phyloP scores from a whole-genome alignment of 2,888 invertebrate species.

The Biston stratarius region DNA sequence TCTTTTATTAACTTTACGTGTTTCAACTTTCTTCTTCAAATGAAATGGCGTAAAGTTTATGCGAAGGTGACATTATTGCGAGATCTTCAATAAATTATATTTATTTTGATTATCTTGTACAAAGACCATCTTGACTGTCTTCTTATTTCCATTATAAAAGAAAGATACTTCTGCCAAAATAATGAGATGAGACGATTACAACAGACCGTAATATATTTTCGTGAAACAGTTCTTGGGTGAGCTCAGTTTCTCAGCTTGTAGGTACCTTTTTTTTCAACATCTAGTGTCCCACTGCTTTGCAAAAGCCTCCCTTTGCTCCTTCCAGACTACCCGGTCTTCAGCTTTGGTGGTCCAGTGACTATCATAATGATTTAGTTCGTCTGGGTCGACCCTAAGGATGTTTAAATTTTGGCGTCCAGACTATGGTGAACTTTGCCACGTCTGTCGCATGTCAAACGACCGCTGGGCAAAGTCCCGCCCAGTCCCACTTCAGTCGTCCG shows the following conservation, averaged over 20 bases:
- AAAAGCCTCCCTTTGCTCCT: too few relatives aligned
- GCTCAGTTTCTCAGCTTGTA: not conserved
- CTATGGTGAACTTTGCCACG: too few relatives aligned
- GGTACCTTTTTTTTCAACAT: too few relatives aligned
- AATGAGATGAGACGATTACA: not conserved
- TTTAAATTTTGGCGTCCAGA: too few relatives aligned
- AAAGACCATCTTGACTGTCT: conserved; percentile 1
- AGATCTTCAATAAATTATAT: conserved; percentile 1
- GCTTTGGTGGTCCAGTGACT: too few relatives aligned
- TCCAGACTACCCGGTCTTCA: too few relatives aligned
- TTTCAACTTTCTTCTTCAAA: not conserved
- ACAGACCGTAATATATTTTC: not conserved
- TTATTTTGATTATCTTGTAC: not conserved
- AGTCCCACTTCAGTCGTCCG: too few relatives aligned
- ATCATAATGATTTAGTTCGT: too few relatives aligned
- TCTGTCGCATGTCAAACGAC: too few relatives aligned
- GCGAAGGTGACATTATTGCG: not conserved
- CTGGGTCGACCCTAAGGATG: too few relatives aligned
- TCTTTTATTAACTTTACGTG: conserved; percentile 3
- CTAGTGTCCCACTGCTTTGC: too few relatives aligned
- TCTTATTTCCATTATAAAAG: conserved; percentile 1
- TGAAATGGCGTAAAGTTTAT: not conserved
- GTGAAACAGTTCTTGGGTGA: not conserved
- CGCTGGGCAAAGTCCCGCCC: too few relatives aligned
- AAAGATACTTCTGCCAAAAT: not conserved